These are phyloP conservation scores for Pelosia muscerda DNA, from an alignment of 2,888 invertebrate species.

Conservation along the genomic window DNA sequence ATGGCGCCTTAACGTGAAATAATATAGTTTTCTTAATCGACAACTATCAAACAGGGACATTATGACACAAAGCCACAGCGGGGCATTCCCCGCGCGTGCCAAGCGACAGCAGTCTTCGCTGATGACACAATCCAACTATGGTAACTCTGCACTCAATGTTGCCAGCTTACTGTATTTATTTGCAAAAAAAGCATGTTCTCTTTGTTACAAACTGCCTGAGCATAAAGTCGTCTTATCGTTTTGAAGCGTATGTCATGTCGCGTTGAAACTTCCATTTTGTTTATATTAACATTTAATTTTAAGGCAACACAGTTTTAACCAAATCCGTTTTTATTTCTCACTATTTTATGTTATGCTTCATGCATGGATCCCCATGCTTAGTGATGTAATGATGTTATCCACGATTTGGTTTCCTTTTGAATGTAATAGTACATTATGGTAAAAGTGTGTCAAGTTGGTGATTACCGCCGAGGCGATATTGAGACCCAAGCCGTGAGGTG, in stretches of 20 bases:
- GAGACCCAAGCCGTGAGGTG: too few species aligned
- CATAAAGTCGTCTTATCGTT: not conserved
- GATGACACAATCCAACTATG: slow-evolving; percentile 84
- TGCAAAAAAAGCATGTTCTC: slow-evolving; percentile 40
- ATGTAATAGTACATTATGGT: too few species aligned
- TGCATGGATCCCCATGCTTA: slow-evolving; percentile 3
- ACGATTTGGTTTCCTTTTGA: not conserved
- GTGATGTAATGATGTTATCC: not conserved
- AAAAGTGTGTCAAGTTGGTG: too few species aligned
- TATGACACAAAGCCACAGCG: slow-evolving; percentile 84
- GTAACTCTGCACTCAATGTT: slow-evolving; percentile 69
- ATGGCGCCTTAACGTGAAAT: not conserved
- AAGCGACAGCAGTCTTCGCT: slow-evolving; percentile 65
- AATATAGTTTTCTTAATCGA: slow-evolving; percentile 3
- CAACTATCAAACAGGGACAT: slow-evolving; percentile 70
- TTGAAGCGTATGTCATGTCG: not conserved
- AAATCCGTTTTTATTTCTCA: not conserved
- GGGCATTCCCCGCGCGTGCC: slow-evolving; percentile 75
- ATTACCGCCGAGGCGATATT: too few species aligned
- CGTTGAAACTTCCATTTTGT: not conserved
- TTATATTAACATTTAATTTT: not conserved
- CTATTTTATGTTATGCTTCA: not conserved
- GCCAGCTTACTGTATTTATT: slow-evolving; percentile 56
- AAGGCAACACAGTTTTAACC: not conserved
- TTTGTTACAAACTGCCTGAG: slow-evolving; percentile 32